Conservation (phyloP, 1,140 invertebrate genomes). For the Drosophila sulfurigaster region DNA sequence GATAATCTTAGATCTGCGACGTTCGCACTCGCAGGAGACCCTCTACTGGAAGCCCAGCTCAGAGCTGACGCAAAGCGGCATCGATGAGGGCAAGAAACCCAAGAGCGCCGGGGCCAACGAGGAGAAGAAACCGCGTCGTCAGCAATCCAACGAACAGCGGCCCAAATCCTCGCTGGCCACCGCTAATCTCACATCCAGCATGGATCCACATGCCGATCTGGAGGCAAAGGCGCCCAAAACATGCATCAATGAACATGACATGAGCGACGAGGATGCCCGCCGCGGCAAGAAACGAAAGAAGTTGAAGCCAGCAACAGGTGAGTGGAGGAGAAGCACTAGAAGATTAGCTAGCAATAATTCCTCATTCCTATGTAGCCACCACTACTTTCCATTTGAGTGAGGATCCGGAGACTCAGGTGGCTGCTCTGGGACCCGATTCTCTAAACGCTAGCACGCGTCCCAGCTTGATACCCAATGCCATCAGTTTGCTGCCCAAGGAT, state of each 20-base stretch:
- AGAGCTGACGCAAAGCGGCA: conserved; percentile 74
- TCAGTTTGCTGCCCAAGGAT: conserved; percentile 67
- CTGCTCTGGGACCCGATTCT: conserved; percentile 79
- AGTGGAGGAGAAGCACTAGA: neutral
- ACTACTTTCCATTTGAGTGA: conserved; percentile 81
- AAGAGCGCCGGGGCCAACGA: conserved; percentile 74
- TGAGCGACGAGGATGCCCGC: conserved; percentile 71
- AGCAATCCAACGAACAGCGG: conserved; percentile 69
- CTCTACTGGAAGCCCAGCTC: conserved; percentile 84
- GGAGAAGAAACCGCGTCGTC: conserved; percentile 67
- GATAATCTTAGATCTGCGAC: conserved; percentile 78
- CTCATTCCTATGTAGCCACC: conserved; percentile 43
- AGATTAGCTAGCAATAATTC: neutral
- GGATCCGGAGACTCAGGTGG: conserved; percentile 84
- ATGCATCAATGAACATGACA: conserved; percentile 79
- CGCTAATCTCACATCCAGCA: conserved; percentile 41
- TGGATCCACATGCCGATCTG: conserved; percentile 39
- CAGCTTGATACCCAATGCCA: conserved; percentile 78
- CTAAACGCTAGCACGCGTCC: conserved; percentile 81
- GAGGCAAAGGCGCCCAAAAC: conserved; percentile 58
- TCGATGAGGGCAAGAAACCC: conserved; percentile 71
- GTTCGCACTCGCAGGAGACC: conserved; percentile 81
- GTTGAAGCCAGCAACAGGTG: conserved; percentile 69
- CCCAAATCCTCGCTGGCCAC: conserved; percentile 75
- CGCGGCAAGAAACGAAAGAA: conserved; percentile 81